Base-by-base conservation (phyloP, 2,888 invertebrate genomes). In the Clusia tigrina region DNA sequence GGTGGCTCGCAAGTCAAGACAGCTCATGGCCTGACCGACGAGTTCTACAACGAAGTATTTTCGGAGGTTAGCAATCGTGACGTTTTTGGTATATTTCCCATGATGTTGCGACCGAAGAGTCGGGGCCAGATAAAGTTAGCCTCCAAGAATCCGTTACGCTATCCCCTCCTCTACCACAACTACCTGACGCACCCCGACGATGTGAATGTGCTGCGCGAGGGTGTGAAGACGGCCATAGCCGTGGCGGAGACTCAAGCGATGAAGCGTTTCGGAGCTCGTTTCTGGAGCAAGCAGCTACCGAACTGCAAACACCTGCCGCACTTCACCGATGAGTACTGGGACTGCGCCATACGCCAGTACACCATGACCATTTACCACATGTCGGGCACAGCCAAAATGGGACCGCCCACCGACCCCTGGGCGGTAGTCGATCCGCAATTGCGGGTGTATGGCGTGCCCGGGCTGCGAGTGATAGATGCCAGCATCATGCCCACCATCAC, bases 131-230 rank as follows among this genome's bases (percentile, higher is more conserved):
- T 98, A 0, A 91, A 90, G 70, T 82, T 96, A 1, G 86, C 87
- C 53, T 88, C 89, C 0, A 88, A 86, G 55, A 88, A 92, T 82
- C 91, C 92, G 0, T 80, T 88, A 77, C 90, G 93, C 6, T 92
- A 95, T 81, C 98, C 98, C 0, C 85, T 94, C 2, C 87, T 98
- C 79, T 91, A 94, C 73, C 95, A 96, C 76, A 97, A 97, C 81
- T 98, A 98, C 79, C 85, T 98, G 65, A 91, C 94, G 0, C 91
- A 95, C 80, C 92, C 91, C 0, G 89, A 92, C 65, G 97, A 97
- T 73, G 90, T 95, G 0, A 88, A 89, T 25, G 92, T 93, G 0
- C 81, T 95, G 58, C 86, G 94, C 22, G 95, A 95, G 83, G 95
- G 95, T 15, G 91, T 94, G 0, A 95, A 95, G 80, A 91, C 93